Evolutionary conservation across 2,797 vertebrate genomes (phyloP), one percentile per base, ranked within the genome.

Genomic region (Takifugu ocellatus): DNA sequence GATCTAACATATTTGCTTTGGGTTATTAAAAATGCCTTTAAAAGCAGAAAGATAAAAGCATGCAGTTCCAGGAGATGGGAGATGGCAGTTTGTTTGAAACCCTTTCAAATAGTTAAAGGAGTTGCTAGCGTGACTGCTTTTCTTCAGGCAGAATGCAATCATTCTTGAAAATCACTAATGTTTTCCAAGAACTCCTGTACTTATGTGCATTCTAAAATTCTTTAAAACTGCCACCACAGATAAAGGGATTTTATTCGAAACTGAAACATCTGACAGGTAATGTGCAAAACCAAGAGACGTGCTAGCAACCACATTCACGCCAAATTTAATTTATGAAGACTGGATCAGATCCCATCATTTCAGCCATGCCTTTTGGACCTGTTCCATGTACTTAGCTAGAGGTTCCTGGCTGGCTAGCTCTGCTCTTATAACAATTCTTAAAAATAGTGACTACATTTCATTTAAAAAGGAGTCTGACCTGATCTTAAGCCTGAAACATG

Each of bases 291-390:
- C 43, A 76, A 84, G 59, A 74, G 74, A 70, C 16, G 46, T 69
- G 71, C 61, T 57, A 66, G 56, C 10, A 3, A 33, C 65, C 81
- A 59, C 53, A 44, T 79, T 74, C 49, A 39, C 47, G 25, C 49
- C 25, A 65, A 70, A 48, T 69, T 76, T 72, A 70, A 81, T 85
- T 83, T 74, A 81, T 52, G 53, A 74, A 66, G 51, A 49, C 29
- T 48, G 60, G 73, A 61, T 74, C 61, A 57, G 75, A 84, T 77
- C 52, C 63, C 63, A 52, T 59, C 58, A 75, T 83, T 68, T 69
- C 57, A 57, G 51, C 55, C 50, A 54, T 66, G 60, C 72, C 59
- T 63, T 44, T 59, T 75, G 68, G 74, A 76, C 26, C 17, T 6
- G 29, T 64, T 57, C 17, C 2, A 49, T 44, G 42, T 27, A 47